phyloP scores from a whole-genome alignment of 2,113 vertebrate genomes.

The Solenodon paradoxus region DNA sequence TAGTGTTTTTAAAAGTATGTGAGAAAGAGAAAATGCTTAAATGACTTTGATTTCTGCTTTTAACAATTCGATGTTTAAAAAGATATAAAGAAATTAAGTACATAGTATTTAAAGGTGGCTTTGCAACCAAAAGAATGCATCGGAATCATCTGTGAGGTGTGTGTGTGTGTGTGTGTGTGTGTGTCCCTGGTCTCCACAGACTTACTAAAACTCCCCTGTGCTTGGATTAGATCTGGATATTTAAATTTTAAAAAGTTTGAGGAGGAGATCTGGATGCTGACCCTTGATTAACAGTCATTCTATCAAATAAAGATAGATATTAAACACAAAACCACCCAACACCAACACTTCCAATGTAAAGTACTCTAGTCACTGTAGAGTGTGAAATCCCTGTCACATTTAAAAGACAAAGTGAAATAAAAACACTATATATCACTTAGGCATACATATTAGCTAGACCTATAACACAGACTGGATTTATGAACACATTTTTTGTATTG shows the following conservation, averaged over 20 bases:
- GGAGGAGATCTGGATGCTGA: background rate
- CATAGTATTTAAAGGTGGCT: background rate
- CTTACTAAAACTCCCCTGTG: background rate
- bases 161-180: too few species aligned
- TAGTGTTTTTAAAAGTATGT: background rate
- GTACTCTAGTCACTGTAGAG: background rate
- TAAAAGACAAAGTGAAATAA: background rate
- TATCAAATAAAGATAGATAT: background rate
- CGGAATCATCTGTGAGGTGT: background rate
- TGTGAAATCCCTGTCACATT: background rate
- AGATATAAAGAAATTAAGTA: background rate
- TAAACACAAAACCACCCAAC: background rate
- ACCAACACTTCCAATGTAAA: background rate
- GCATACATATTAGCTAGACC: background rate
- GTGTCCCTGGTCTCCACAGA: background rate
- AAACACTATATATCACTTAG: background rate
- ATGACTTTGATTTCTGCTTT: background rate
- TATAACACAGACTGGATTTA: background rate
- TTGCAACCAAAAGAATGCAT: background rate
- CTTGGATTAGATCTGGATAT: background rate
- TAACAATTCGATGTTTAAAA: background rate
- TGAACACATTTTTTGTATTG: background rate
- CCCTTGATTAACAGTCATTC: background rate
- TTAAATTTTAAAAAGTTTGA: slow-evolving; percentile 11
- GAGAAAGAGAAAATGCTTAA: background rate